Evolutionary conservation across 30 jellyfish, hydroid and myxozoan genomes (phyloP).

Genomic region (Chrysaora quinquecirrha): DNA sequence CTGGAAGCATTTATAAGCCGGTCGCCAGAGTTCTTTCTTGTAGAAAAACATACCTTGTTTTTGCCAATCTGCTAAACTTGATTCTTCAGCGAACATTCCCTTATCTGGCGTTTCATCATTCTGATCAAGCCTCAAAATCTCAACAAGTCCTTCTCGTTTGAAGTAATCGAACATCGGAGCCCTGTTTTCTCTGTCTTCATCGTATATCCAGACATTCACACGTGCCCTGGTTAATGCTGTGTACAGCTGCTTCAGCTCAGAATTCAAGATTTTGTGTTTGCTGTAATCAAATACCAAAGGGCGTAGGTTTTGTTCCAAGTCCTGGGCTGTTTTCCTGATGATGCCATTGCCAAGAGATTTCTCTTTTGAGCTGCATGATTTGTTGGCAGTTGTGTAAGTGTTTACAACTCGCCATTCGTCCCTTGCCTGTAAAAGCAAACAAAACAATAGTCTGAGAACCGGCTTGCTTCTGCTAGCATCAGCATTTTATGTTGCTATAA

Average conservation of each 20-base stretch:
- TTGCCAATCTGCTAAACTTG: constrained; percentile 71
- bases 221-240: constrained; percentile 93
- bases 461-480: no score
- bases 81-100: constrained; percentile 61
- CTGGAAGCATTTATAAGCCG: constrained; percentile 60
- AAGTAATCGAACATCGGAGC: constrained; percentile 83
- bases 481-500: no score
- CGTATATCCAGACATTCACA: constrained; percentile 91
- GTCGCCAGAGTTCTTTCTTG: constrained; percentile 63
- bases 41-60: constrained; percentile 63
- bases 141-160: constrained; percentile 50
- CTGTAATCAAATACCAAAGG: constrained; percentile 78
- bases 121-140: constrained; percentile 52
- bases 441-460: no score
- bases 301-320: constrained; percentile 39
- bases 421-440: constrained; percentile 57
- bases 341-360: not conserved
- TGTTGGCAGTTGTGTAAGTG: constrained; percentile 14
- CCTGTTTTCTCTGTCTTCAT: constrained; percentile 74
- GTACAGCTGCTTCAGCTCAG: constrained; percentile 87
- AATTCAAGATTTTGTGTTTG: constrained; percentile 80
- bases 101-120: no score
- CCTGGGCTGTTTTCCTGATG: constrained; percentile 16
- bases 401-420: constrained; percentile 87
- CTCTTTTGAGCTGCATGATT: not conserved